phyloP scores from a whole-genome alignment of 2,797 vertebrate genomes.

The Pseudotriccus pelzelni region DNA sequence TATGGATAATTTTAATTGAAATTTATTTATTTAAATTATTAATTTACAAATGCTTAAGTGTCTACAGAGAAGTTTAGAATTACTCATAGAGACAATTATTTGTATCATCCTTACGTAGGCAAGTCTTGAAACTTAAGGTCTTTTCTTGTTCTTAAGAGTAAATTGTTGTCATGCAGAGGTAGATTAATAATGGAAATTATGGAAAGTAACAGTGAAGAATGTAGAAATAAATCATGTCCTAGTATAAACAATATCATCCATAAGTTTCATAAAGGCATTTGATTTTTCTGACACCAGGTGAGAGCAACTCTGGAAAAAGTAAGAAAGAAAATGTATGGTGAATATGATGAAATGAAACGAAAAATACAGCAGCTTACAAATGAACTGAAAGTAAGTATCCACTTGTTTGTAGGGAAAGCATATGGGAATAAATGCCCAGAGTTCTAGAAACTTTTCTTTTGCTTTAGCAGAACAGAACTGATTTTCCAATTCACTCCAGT shows the following conservation, averaged over 20 bases:
- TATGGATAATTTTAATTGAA: not conserved
- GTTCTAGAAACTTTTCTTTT: not conserved
- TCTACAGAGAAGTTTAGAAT: not conserved
- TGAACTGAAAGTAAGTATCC: constrained; percentile 85
- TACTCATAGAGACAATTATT: not conserved
- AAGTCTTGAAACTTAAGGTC: not conserved
- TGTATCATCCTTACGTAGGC: not conserved
- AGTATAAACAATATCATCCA: not conserved
- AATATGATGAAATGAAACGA: constrained; percentile 95
- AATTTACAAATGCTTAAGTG: not conserved
- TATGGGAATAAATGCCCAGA: not conserved
- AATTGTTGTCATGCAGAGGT: not conserved
- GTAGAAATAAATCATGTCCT: not conserved
- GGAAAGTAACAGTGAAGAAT: not conserved
- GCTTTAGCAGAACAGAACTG: not conserved
- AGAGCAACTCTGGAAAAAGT: constrained; percentile 97
- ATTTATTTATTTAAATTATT: not conserved
- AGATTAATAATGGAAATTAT: not conserved
- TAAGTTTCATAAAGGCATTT: not conserved
- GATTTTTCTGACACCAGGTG: constrained; percentile 79
- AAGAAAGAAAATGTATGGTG: constrained; percentile 92
- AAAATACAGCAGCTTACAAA: constrained; percentile 90
- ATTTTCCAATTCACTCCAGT: not conserved
- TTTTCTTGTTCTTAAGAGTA: not conserved
- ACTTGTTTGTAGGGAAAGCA: not conserved